These are phyloP conservation scores for Odocoileus virginianus DNA, from an alignment of 2,113 vertebrate genomes.

Conservation along the genomic window DNA sequence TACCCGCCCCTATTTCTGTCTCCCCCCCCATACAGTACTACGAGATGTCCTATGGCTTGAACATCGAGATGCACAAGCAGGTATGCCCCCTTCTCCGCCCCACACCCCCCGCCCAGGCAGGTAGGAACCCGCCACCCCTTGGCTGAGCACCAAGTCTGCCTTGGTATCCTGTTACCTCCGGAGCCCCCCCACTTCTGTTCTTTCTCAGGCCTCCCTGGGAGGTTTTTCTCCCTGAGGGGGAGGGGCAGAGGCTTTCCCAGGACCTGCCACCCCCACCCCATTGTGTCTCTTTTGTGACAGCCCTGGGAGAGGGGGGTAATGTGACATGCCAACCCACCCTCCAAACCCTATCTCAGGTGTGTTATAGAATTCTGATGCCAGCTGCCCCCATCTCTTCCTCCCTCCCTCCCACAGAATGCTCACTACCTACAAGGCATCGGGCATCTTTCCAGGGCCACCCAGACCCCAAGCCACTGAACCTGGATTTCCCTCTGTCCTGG, in stretches of 20 bases:
- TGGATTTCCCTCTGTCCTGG: background rate
- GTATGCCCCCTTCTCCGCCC: conserved; percentile 70
- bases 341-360: background rate
- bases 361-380: background rate
- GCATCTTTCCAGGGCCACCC: background rate
- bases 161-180: background rate
- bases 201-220: background rate
- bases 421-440: fast-evolving
- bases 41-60: conserved; percentile 97
- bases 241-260: background rate
- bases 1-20: background rate
- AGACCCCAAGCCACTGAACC: background rate
- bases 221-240: background rate
- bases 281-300: background rate
- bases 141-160: background rate
- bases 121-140: background rate
- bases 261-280: no score
- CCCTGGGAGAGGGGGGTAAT: background rate
- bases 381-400: background rate
- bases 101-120: background rate
- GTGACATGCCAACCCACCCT: background rate
- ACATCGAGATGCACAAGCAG: conserved; percentile 99
- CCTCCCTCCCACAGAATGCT: background rate
- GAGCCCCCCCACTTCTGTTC: background rate
- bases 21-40: conserved; percentile 85